Base-by-base conservation (phyloP, 2,888 invertebrate genomes). In the Amphimallon solstitiale region DNA sequence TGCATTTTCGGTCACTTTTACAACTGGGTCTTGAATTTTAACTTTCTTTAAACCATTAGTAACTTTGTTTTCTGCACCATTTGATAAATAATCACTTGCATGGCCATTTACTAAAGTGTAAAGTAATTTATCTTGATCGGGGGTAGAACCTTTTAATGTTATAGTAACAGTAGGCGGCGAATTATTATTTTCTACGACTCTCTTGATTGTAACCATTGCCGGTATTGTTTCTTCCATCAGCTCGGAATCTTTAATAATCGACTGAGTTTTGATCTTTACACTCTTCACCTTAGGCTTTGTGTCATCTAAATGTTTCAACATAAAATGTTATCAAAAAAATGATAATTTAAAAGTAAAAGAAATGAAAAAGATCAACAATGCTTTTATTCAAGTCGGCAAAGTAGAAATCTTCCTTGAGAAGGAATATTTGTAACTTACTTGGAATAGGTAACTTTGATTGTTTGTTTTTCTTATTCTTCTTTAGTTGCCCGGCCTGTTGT, bases 91-190 rank as follows among this genome's bases (percentile, higher is more conserved):
- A 61, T 67, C 64, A 19, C 64, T 81, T 67, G 84, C 83, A 70
- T 87, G 86, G 0, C 88, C 88, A 75, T 88, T 88, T 5, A 89
- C 86, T 69, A 92, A 84, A 1, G 90, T 91, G 75, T 91, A 92
- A 1, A 92, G 82, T 34, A 92, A 85, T 78, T 90, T 89, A 73
- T 92, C 91, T 77, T 91, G 89, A 67, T 90, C 90, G 0, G 90
- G 90, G 0, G 90, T 89, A 63, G 89, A 88, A 3, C 91, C 92
- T 75, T 91, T 90, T 29, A 92, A 83, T 0, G 92, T 92, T 52
- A 92, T 92, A 0, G 92, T 92, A 0, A 92, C 92, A 19, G 89
- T 90, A 7, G 92, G 90, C 72, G 90, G 89, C 0, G 87, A 85
- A 70, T 83, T 85, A 74, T 87, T 87, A 5, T 88, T 88, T 71